A percentile compares a stretch with the other conserved stretches of the same genome.
phyloP scores from a whole-genome alignment of 1,140 invertebrate genomes.

The Plutomurus gul region DNA sequence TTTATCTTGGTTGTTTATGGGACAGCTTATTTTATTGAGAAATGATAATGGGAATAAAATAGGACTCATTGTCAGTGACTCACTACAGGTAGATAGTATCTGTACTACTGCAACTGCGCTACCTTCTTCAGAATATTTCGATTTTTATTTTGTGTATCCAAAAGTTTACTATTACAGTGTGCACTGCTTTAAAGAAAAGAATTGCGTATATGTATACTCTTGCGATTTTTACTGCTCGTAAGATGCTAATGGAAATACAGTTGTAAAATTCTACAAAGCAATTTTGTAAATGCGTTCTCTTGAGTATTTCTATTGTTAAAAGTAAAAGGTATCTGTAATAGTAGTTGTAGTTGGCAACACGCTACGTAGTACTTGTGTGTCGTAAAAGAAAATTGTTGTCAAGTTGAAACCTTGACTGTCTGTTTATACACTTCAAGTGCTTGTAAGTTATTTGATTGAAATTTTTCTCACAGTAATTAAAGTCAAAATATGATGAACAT shows the following conservation, averaged over 20 bases:
- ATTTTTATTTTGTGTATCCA: too few relatives aligned
- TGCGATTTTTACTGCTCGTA: too few relatives aligned
- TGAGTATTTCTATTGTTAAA: too few relatives aligned
- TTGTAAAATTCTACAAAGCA: too few relatives aligned
- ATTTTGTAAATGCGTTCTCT: too few relatives aligned
- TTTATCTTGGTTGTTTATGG: constrained; percentile 19
- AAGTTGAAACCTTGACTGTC: neutral
- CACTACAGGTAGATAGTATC: neutral
- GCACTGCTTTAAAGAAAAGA: too few relatives aligned
- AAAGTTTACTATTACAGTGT: too few relatives aligned
- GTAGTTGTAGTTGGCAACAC: neutral
- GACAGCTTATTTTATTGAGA: constrained; percentile 18
- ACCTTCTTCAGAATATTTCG: too few relatives aligned
- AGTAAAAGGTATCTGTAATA: too few relatives aligned
- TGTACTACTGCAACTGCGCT: neutral
- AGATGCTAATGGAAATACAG: too few relatives aligned
- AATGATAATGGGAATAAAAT: constrained; percentile 10
- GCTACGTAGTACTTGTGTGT: neutral
- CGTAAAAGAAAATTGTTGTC: neutral
- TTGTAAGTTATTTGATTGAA: neutral
- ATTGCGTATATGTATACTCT: too few relatives aligned
- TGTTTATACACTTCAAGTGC: neutral
- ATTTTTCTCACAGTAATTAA: neutral
- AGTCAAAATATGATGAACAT: neutral
- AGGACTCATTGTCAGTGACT: neutral